phyloP scores from a whole-genome alignment of 1,140 invertebrate species.

The Trachelipus rathkii region DNA sequence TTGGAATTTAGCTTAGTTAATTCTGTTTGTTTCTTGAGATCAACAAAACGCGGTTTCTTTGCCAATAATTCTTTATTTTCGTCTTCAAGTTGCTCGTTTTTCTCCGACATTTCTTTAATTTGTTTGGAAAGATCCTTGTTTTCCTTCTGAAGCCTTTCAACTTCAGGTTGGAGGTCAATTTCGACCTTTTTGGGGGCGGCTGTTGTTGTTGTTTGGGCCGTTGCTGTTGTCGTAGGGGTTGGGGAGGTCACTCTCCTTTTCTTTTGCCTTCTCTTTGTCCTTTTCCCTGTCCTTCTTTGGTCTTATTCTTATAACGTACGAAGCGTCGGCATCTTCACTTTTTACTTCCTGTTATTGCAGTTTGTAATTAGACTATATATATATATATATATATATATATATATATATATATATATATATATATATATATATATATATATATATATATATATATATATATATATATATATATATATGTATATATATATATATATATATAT shows the following conservation, averaged over 20 bases:
- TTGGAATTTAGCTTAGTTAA: conserved; percentile 70
- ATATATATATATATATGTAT: conserved; percentile 14
- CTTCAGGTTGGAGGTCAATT: conserved; percentile 44
- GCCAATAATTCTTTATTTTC: conserved; percentile 78
- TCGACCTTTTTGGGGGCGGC: conserved; percentile 36
- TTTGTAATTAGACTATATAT: neutral
- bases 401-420: conserved; percentile 15
- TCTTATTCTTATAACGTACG: conserved; percentile 40
- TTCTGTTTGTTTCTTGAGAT: conserved; percentile 47
- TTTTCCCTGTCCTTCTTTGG: conserved; percentile 29
- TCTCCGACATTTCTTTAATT: conserved; percentile 39
- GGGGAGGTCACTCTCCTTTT: too few species aligned
- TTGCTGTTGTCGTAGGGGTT: too few species aligned
- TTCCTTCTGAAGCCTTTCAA: conserved; percentile 47
- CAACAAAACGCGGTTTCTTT: conserved; percentile 53
- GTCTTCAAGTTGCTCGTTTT: conserved; percentile 60
- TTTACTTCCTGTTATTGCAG: conserved; percentile 33
- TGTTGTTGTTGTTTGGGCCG: too few species aligned
- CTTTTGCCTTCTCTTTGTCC: too few species aligned
- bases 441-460: conserved; percentile 19
- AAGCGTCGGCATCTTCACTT: conserved; percentile 41
- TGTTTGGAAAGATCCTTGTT: conserved; percentile 44
- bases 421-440: conserved; percentile 15
- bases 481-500: conserved; percentile 23
- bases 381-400: conserved; percentile 13